Conservation (phyloP, 2,797 vertebrate species). For the Ctenopoma kingsleyae region DNA sequence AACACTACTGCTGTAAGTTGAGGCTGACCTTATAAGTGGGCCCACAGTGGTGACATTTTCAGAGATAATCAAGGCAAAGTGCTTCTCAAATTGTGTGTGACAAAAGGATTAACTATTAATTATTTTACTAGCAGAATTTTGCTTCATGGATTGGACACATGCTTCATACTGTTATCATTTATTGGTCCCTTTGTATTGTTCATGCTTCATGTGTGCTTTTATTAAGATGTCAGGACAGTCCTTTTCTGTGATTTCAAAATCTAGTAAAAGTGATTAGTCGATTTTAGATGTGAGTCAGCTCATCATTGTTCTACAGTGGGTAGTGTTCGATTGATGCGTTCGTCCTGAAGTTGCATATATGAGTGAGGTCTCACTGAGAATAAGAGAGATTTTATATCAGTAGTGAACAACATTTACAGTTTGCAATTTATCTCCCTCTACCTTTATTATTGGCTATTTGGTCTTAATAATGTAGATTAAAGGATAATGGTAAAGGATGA, state of each 20-base stretch:
- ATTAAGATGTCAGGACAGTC: not conserved
- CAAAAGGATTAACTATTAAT: constrained; percentile 23
- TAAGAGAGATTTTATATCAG: not conserved
- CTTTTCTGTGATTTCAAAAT: no score
- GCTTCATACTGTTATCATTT: not conserved
- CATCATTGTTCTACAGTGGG: not conserved
- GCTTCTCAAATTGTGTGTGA: constrained; percentile 25
- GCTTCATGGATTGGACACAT: not conserved
- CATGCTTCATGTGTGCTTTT: not conserved
- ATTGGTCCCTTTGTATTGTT: not conserved
- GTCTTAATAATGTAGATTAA: not conserved
- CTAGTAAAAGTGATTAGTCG: no score
- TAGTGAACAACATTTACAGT: not conserved
- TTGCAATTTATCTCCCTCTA: no score
- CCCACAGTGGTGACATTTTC: constrained; percentile 46
- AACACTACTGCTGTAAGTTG: constrained; percentile 3
- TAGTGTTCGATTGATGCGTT: not conserved
- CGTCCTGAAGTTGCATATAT: not conserved
- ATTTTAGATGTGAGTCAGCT: no score
- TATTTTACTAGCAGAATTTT: not conserved
- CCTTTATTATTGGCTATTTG: not conserved
- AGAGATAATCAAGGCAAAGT: constrained; percentile 15
- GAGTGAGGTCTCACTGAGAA: not conserved
- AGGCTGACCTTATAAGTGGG: constrained; percentile 45
- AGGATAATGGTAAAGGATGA: not conserved